Evolutionary conservation across 2,888 invertebrate genomes (phyloP).

Genomic region (Azorinus chamasolen): DNA sequence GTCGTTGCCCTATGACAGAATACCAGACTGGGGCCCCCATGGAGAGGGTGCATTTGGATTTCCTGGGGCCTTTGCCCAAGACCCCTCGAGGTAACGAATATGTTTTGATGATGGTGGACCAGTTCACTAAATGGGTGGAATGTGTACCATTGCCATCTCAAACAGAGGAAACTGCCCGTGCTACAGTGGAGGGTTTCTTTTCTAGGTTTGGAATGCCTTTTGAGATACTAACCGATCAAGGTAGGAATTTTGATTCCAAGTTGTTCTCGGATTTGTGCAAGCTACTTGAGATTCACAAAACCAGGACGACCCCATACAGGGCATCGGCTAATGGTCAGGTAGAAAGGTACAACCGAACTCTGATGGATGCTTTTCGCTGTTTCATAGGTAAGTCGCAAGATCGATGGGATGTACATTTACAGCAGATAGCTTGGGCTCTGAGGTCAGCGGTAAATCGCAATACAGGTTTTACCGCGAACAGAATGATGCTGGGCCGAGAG

Average conservation of each 20-base stretch:
- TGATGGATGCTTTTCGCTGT: slow-evolving; percentile 12
- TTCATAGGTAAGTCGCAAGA: slow-evolving; percentile 4
- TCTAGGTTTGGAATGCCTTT: slow-evolving; percentile 36
- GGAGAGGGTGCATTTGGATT: slow-evolving; percentile 43
- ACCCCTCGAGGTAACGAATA: slow-evolving; percentile 27
- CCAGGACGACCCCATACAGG: slow-evolving; percentile 11
- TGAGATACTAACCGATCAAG: slow-evolving; percentile 42
- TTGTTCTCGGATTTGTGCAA: slow-evolving; percentile 5
- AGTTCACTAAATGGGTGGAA: slow-evolving; percentile 57
- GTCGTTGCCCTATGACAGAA: too few relatives aligned
- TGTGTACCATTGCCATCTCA: slow-evolving; percentile 43
- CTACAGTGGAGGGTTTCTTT: slow-evolving; percentile 41
- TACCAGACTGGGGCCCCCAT: too few relatives aligned
- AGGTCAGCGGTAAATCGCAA: slow-evolving; percentile 13
- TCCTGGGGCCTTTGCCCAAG: slow-evolving; percentile 27
- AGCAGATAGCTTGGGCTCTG: slow-evolving; percentile 18
- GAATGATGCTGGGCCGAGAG: slow-evolving; percentile 17
- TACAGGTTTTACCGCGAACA: slow-evolving; percentile 22
- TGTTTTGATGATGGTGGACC: slow-evolving; percentile 10
- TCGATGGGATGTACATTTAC: slow-evolving; percentile 5
- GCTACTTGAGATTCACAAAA: slow-evolving; percentile 11
- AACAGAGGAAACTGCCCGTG: slow-evolving; percentile 41
- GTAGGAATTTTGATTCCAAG: slow-evolving; percentile 15
- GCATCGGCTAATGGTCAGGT: slow-evolving; percentile 16
- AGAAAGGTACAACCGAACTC: slow-evolving; percentile 5